phyloP scores from a whole-genome alignment of 1,140 invertebrate species.

The Drosophila kurseongensis region DNA sequence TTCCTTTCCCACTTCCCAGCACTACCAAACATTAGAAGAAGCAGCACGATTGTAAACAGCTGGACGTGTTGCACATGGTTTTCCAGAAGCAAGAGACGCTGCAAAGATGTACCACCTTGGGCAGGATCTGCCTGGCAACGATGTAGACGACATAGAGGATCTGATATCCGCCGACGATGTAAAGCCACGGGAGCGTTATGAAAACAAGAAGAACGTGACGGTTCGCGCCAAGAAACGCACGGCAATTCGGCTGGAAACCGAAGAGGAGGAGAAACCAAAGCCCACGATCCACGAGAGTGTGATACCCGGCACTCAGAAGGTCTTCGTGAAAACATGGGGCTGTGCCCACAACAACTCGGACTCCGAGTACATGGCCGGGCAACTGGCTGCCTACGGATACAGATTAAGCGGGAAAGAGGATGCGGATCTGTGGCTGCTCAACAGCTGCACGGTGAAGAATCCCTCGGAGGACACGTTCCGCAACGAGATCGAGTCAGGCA shows the following conservation, averaged over 20 bases:
- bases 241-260: constrained; percentile 44
- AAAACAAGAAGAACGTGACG: constrained; percentile 88
- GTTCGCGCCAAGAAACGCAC: constrained; percentile 87
- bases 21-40: constrained; percentile 11
- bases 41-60: constrained; percentile 56
- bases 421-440: constrained; percentile 97
- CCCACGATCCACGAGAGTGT: constrained; percentile 86
- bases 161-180: constrained; percentile 91
- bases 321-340: constrained; percentile 99
- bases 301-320: constrained; percentile 94
- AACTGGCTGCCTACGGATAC: constrained; percentile 95
- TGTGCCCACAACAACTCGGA: constrained; percentile 98
- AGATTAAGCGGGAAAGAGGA: constrained; percentile 91
- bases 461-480: constrained; percentile 98
- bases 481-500: constrained; percentile 95
- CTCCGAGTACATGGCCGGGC: constrained; percentile 98
- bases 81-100: not conserved
- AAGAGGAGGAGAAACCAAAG: constrained; percentile 46
- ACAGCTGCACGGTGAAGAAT: constrained; percentile 99
- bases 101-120: constrained; percentile 46
- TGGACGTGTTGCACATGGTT: constrained; percentile 50
- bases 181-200: constrained; percentile 90
- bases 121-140: constrained; percentile 54
- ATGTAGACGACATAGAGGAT: constrained; percentile 90
- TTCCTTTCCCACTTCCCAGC: constrained; percentile 23